phyloP scores from a whole-genome alignment of 2,888 invertebrate genomes.

The Synanthedon myopaeformis region DNA sequence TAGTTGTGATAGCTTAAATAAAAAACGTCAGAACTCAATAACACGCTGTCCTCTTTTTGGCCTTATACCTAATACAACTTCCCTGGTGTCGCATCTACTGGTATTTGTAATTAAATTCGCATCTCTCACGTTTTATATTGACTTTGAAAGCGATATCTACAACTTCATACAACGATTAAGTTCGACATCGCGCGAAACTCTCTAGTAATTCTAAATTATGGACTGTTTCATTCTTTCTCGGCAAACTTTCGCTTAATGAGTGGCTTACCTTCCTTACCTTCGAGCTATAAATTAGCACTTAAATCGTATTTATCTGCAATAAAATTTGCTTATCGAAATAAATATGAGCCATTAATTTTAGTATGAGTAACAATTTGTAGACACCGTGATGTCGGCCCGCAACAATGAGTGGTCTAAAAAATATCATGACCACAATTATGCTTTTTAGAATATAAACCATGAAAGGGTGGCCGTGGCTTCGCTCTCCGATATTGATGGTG shows the following conservation, averaged over 20 bases:
- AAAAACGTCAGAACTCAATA: too few species aligned
- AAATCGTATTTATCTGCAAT: slow-evolving; percentile 14
- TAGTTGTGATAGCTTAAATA: too few species aligned
- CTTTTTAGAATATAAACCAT: slow-evolving; percentile 29
- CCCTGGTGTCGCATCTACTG: too few species aligned
- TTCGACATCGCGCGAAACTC: slow-evolving; percentile 28
- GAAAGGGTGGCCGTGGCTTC: slow-evolving; percentile 38
- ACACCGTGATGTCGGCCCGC: slow-evolving; percentile 17
- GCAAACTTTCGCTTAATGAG: slow-evolving; percentile 19
- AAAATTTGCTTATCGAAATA: slow-evolving; percentile 14
- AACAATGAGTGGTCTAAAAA: slow-evolving; percentile 18
- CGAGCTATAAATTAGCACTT: slow-evolving; percentile 9
- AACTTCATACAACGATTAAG: slow-evolving; percentile 34
- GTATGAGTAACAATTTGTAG: neutral
- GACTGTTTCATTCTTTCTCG: slow-evolving; percentile 23
- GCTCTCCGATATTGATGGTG: slow-evolving; percentile 47
- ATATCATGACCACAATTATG: slow-evolving; percentile 41
- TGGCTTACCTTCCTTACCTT: slow-evolving; percentile 8
- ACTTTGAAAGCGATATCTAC: slow-evolving; percentile 23
- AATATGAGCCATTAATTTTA: too few species aligned
- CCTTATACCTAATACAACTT: too few species aligned
- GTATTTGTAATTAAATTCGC: slow-evolving; percentile 6
- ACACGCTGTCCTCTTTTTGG: too few species aligned
- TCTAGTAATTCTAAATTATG: slow-evolving; percentile 37
- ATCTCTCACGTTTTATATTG: slow-evolving; percentile 30